Conservation (phyloP, 1,140 invertebrate genomes). For the Drosophila tani region DNA sequence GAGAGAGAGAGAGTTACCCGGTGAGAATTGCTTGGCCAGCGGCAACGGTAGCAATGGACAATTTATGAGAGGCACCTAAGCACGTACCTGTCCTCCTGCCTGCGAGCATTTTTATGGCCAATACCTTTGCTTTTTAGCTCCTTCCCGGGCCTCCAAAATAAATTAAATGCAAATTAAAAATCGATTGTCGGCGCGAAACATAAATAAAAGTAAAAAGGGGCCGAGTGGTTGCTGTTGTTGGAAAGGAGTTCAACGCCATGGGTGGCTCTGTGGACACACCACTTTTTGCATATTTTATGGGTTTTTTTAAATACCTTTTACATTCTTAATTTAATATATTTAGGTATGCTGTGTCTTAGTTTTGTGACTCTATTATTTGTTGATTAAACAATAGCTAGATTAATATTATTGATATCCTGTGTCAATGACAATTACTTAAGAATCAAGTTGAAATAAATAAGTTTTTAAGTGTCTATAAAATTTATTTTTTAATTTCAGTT, state of each 20-base stretch:
- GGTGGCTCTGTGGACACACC: not conserved
- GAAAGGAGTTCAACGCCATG: conserved; percentile 40
- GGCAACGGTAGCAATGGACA: conserved; percentile 44
- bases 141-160: conserved; percentile 29
- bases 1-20: not conserved
- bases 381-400: too few species aligned
- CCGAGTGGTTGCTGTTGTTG: not conserved
- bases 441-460: too few species aligned
- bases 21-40: conserved; percentile 27
- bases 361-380: too few species aligned
- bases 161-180: conserved; percentile 64
- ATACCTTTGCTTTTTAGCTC: conserved; percentile 21
- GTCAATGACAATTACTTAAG: too few species aligned
- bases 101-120: conserved; percentile 41
- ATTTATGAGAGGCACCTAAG: conserved; percentile 54
- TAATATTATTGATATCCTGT: too few species aligned
- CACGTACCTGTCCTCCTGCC: conserved; percentile 37
- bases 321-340: too few species aligned
- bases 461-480: too few species aligned
- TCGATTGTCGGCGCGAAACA: conserved; percentile 39
- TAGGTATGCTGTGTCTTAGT: too few species aligned
- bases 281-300: not conserved
- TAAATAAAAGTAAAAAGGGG: conserved; percentile 49
- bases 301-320: too few species aligned
- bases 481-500: too few species aligned